A percentile compares a stretch with the other conserved stretches of the same genome.
These are phyloP conservation scores for Epinotia demarniana DNA, from an alignment of 2,888 invertebrate genomes.

Conservation along the genomic window DNA sequence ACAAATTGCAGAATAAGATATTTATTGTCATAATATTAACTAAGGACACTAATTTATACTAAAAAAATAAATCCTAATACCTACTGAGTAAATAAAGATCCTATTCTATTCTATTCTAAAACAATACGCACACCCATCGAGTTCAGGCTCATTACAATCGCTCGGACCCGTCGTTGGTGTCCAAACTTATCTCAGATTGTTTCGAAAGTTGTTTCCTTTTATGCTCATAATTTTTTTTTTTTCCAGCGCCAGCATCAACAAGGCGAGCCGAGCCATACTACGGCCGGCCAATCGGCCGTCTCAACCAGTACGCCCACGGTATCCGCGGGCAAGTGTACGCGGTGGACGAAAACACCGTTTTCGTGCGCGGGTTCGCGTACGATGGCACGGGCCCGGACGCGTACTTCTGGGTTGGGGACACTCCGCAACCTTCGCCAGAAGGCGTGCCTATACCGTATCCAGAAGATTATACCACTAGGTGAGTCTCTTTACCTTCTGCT, in stretches of 20 bases:
- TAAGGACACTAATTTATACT: no score
- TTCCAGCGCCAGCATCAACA: conserved; percentile 58
- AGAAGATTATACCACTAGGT: conserved; percentile 92
- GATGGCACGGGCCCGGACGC: conserved; percentile 95
- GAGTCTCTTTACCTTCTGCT: conserved; percentile 62
- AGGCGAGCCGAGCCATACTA: conserved; percentile 87
- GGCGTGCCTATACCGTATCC: conserved; percentile 95
- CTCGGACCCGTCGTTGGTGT: no score
- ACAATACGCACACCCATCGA: no score
- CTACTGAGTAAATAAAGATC: no score
- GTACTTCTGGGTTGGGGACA: conserved; percentile 96
- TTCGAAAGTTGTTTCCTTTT: no score
- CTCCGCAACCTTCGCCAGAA: conserved; percentile 91
- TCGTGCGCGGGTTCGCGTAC: conserved; percentile 93
- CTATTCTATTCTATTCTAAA: no score
- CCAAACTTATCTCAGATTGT: no score
- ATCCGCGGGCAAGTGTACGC: conserved; percentile 93
- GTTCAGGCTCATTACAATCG: no score
- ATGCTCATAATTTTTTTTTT: conserved; percentile 18
- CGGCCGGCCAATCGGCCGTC: conserved; percentile 90
- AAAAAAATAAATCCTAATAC: no score
- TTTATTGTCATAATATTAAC: no score
- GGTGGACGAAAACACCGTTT: conserved; percentile 94
- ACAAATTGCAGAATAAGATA: no score
- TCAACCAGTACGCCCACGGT: conserved; percentile 90